These are phyloP conservation scores for Drosophila lutescens DNA, from an alignment of 2,888 invertebrate species.

Conservation along the genomic window DNA sequence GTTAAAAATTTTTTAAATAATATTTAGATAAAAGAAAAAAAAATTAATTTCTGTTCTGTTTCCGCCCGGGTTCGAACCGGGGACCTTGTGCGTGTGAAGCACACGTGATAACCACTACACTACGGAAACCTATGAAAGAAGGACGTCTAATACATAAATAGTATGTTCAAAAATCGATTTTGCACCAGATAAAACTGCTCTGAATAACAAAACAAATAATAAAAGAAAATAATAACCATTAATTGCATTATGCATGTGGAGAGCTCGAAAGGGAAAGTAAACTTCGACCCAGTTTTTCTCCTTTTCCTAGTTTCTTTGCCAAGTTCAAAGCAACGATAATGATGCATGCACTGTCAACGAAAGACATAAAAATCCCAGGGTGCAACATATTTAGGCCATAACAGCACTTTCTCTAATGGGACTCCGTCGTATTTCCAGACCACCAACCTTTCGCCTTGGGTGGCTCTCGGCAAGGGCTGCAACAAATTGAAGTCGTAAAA, in stretches of 20 bases:
- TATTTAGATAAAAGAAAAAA: not conserved
- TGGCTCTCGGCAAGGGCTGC: slow-evolving; percentile 52
- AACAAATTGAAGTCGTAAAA: slow-evolving; percentile 63
- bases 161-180: not conserved
- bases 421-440: slow-evolving; percentile 24
- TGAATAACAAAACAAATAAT: not conserved
- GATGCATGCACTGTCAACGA: slow-evolving; percentile 19
- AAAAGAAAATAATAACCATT: not conserved
- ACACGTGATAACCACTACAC: slow-evolving; percentile 84
- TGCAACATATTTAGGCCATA: slow-evolving; percentile 27
- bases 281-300: not conserved
- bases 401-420: slow-evolving; percentile 43
- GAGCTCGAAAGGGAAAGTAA: not conserved
- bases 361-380: slow-evolving; percentile 1
- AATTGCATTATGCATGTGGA: not conserved
- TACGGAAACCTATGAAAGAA: slow-evolving; percentile 76
- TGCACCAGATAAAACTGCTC: not conserved
- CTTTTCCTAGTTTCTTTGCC: slow-evolving; percentile 11
- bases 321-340: slow-evolving; percentile 23
- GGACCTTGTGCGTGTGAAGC: slow-evolving; percentile 84
- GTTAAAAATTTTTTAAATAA: not conserved
- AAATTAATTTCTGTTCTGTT: slow-evolving; percentile 56
- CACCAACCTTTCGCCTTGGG: slow-evolving; percentile 55
- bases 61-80: slow-evolving; percentile 84
- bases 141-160: not conserved